Conservation (phyloP, 2,113 vertebrate species). For the Anseranas semipalmata region DNA sequence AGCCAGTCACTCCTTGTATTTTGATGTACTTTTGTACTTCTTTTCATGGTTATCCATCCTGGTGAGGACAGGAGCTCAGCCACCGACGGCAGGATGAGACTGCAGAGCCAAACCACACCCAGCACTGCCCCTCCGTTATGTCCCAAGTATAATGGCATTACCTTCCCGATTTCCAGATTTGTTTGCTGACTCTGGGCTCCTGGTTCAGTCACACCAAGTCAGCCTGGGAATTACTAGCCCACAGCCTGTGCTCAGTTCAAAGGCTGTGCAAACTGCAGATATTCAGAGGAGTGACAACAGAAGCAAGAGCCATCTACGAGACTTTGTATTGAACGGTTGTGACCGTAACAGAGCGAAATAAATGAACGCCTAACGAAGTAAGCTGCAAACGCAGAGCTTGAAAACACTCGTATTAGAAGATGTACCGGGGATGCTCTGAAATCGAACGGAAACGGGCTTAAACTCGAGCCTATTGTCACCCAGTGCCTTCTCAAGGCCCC, state of each 20-base stretch:
- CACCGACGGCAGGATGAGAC: not conserved
- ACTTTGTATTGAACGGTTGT: fast-evolving
- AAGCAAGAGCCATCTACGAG: fast-evolving
- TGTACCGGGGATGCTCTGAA: fast-evolving
- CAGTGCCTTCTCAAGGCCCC: fast-evolving
- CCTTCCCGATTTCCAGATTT: not conserved
- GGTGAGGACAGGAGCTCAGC: not conserved
- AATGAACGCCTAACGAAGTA: fast-evolving
- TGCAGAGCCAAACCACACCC: not conserved
- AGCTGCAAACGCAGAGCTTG: not conserved
- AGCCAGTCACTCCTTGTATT: not conserved
- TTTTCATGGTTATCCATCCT: not conserved
- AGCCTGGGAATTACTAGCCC: not conserved
- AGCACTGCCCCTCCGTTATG: not conserved
- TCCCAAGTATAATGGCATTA: not conserved
- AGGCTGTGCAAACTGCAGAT: not conserved
- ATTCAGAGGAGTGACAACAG: fast-evolving
- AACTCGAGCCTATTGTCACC: fast-evolving
- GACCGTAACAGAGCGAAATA: fast-evolving
- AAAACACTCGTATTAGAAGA: not conserved
- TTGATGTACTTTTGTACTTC: not conserved
- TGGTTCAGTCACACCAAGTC: fast-evolving
- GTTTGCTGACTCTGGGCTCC: not conserved
- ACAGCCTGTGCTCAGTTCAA: not conserved
- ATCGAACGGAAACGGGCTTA: fast-evolving